phyloP scores from a whole-genome alignment of 2,888 invertebrate species.

The Macrosiphum euphorbiae region DNA sequence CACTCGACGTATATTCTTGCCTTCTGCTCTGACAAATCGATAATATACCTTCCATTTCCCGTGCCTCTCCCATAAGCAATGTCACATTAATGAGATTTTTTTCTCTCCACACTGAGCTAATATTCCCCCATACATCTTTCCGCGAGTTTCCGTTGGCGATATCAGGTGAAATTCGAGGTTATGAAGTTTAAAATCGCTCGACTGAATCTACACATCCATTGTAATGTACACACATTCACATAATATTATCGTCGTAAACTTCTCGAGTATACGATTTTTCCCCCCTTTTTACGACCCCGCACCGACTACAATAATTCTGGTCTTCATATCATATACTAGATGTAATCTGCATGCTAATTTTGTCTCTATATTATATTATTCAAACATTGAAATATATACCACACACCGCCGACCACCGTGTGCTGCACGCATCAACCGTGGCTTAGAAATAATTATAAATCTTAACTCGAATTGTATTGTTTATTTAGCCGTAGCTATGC shows the following conservation, averaged over 20 bases:
- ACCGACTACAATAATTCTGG: background rate
- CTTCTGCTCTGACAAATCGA: background rate
- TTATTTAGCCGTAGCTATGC: background rate
- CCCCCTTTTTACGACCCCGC: background rate
- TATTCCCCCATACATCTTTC: background rate
- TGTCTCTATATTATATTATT: background rate
- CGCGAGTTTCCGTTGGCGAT: background rate
- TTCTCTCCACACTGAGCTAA: background rate
- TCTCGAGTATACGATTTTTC: background rate
- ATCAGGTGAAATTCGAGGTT: background rate
- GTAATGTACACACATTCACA: background rate
- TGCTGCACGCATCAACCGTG: background rate
- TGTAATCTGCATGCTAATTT: constrained; percentile 2
- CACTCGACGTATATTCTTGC: background rate
- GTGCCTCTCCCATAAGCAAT: background rate
- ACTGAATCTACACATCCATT: background rate
- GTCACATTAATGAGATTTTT: background rate
- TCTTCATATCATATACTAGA: background rate
- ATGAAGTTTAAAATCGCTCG: background rate
- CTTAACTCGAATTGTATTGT: background rate
- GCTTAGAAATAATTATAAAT: background rate
- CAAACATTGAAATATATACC: background rate
- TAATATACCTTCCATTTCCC: background rate
- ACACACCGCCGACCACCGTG: background rate
- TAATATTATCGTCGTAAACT: background rate